These are phyloP conservation scores for Physella acuta DNA, from an alignment of 1,140 invertebrate species.

Conservation along the genomic window DNA sequence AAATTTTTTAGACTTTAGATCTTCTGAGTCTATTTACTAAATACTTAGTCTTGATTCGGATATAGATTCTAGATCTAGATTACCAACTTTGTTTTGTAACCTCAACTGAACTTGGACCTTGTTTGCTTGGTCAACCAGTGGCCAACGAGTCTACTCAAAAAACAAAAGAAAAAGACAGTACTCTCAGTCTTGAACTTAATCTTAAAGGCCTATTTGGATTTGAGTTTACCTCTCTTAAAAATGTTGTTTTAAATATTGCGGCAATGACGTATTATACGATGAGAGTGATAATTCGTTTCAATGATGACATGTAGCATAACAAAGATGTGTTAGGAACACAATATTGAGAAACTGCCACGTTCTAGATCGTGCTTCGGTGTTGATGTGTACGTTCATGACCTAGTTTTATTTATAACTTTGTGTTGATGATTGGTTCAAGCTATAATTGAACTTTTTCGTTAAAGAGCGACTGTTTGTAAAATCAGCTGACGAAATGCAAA, in stretches of 20 bases:
- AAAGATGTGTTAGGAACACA: background rate
- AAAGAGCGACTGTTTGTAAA: too few species aligned
- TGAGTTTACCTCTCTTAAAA: background rate
- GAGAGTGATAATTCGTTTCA: background rate
- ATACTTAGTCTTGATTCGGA: too few species aligned
- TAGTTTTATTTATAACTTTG: background rate
- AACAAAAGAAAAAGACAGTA: background rate
- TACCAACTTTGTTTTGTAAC: too few species aligned
- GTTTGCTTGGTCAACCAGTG: too few species aligned
- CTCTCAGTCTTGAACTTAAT: background rate
- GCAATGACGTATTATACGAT: background rate
- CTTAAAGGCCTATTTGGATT: background rate
- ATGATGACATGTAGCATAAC: background rate
- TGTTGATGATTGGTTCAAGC: background rate
- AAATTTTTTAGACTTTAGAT: too few species aligned
- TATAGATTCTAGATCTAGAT: too few species aligned
- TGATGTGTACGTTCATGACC: background rate
- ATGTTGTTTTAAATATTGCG: background rate
- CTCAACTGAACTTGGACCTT: too few species aligned
- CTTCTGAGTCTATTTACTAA: too few species aligned
- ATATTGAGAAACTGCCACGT: background rate
- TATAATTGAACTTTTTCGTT: background rate
- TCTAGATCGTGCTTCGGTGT: background rate
- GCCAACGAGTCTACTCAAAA: too few species aligned
- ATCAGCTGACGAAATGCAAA: too few species aligned